Evolutionary conservation across 2,113 vertebrate species (phyloP), one percentile per base, ranked within the genome.

Genomic region (Paramisgurnus dabryanus): DNA sequence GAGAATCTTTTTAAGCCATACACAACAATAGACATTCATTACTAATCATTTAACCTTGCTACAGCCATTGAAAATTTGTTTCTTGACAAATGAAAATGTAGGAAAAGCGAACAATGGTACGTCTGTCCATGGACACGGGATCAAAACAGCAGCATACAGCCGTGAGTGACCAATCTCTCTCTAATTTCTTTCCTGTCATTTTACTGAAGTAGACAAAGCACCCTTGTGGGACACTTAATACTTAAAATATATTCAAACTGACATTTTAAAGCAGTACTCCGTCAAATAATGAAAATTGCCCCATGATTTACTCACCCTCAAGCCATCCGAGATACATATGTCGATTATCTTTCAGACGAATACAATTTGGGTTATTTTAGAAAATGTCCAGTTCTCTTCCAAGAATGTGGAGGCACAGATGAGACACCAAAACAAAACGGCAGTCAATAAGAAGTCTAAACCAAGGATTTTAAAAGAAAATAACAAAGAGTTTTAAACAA

Each of bases 11-110:
- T 88, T 88, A 86, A 69, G 39, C 34, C 53, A 80, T 88, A 86
- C 76, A 71, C 41, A 85, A 91, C 89, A 89, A 89, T 87, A 76
- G 6, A 3, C 49, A 68, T 45, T 7, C 47, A 83, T 57, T 68
- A 13, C 50, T 58, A 77, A 76, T 83, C 66, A 49, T 40, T 71
- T 78, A 82, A 80, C 85, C 83, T 68, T 84, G 79, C 45, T 15
- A 58, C 73, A 81, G 78, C 67, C 53, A 86, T 80, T 79, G 55
- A 68, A 7, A 34, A 79, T 80, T 45, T 67, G 89, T 84, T 57
- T 61, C 41, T 34, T 72, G 18, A 43, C 18, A 87, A 81, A 86
- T 84, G 78, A 82, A 60, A 75, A n/a, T 11, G 7, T n/a, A 58
- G 65, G 58, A 61, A 85, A 71, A 40, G 77, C 68, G 80, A 45